These are phyloP conservation scores for Pseudobourletiella spinata DNA, from an alignment of 1,140 invertebrate species.

Conservation along the genomic window DNA sequence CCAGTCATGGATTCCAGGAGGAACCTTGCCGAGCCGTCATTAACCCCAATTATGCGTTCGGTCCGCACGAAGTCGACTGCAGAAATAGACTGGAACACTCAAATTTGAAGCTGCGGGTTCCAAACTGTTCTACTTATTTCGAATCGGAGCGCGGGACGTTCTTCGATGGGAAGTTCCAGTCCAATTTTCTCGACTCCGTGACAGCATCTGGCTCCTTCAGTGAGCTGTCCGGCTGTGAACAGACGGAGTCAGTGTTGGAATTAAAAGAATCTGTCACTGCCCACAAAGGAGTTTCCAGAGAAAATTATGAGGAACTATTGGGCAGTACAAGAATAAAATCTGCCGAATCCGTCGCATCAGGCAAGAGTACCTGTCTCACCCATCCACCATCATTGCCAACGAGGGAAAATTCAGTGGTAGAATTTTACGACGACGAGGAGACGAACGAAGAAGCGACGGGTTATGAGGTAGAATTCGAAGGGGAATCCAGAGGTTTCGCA, in stretches of 20 bases:
- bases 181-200: background rate
- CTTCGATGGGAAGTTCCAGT: background rate
- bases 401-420: too few species aligned
- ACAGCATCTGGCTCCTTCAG: background rate
- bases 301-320: background rate
- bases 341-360: background rate
- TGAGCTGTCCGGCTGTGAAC: background rate
- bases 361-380: background rate
- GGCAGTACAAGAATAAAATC: background rate
- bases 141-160: background rate
- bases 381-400: too few species aligned
- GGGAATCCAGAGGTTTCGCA: too few species aligned
- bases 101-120: too few species aligned
- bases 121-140: background rate
- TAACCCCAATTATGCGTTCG: background rate
- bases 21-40: background rate
- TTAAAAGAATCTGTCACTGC: background rate
- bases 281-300: background rate
- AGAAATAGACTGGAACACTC: background rate
- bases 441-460: too few species aligned
- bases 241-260: background rate
- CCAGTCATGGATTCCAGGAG: too few species aligned
- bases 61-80: background rate
- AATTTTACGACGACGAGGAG: too few species aligned
- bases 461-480: too few species aligned